Conservation (phyloP, 2,113 vertebrate species). For the Corythornis madagascariensis region DNA sequence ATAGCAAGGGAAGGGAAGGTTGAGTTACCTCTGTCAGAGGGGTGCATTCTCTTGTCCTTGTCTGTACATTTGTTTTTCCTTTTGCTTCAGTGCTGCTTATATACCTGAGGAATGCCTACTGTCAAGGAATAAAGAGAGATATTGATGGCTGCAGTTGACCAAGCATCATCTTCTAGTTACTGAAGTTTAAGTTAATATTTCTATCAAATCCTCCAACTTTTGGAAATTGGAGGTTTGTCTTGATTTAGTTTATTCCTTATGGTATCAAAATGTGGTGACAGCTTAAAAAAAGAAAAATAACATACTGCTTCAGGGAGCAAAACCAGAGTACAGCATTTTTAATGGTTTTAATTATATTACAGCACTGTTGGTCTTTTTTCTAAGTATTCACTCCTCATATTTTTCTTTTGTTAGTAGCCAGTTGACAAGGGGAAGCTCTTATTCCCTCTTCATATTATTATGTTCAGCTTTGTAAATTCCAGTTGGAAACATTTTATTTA, state of each 20-base stretch:
- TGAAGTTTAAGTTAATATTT: background rate
- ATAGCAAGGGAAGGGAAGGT: background rate
- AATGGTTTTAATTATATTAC: conserved; percentile 72
- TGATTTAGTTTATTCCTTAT: conserved; percentile 69
- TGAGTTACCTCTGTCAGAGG: background rate
- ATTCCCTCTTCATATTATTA: conserved; percentile 46
- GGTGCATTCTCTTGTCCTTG: background rate
- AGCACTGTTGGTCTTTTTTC: conserved; percentile 47
- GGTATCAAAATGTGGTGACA: conserved; percentile 69
- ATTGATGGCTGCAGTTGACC: background rate
- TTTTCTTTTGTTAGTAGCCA: conserved; percentile 62
- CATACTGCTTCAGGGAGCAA: conserved; percentile 61
- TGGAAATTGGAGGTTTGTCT: conserved; percentile 44
- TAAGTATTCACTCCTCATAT: conserved; percentile 64
- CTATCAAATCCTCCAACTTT: background rate
- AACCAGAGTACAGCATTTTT: conserved; percentile 64
- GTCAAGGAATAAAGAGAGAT: background rate
- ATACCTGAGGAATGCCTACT: background rate
- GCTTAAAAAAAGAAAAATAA: conserved; percentile 65
- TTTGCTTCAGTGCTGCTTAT: background rate
- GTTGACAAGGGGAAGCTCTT: conserved; percentile 62
- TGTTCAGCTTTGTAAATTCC: conserved; percentile 37
- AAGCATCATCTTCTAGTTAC: background rate
- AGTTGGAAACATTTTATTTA: conserved; percentile 51
- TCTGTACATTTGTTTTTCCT: background rate